A percentile compares a stretch with the other conserved stretches of the same genome.
Conservation (phyloP, 1,140 invertebrate species). For the Eufriesea mexicana region DNA sequence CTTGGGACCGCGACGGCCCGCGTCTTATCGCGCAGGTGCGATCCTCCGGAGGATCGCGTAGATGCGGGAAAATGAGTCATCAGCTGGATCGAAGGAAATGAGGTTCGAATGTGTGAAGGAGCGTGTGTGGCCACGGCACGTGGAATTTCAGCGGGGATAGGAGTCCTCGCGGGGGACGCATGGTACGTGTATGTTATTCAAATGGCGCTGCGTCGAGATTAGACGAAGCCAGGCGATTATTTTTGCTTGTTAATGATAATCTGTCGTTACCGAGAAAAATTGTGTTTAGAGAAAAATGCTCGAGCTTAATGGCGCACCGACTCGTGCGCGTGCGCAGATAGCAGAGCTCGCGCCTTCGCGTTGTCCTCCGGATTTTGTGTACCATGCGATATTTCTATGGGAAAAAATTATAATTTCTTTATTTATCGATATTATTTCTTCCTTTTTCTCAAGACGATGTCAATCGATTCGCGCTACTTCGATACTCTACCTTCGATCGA, state of each 20-base stretch:
- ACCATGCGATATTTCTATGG: no score
- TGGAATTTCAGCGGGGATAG: constrained; percentile 20
- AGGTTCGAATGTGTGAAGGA: constrained; percentile 3
- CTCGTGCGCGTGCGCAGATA: background rate
- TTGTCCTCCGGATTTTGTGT: no score
- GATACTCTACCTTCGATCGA: no score
- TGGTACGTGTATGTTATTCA: constrained; percentile 22
- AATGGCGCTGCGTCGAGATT: constrained; percentile 24
- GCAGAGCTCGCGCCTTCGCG: background rate
- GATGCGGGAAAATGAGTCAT: constrained; percentile 43
- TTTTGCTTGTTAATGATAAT: constrained; percentile 15
- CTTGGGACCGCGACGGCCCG: background rate
- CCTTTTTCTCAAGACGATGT: no score
- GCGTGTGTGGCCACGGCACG: background rate
- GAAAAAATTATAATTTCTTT: no score
- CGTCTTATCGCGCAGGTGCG: constrained; percentile 18
- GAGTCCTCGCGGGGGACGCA: background rate
- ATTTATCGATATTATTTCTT: no score
- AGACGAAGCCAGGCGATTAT: constrained; percentile 24
- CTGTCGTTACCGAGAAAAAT: background rate
- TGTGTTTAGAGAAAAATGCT: background rate
- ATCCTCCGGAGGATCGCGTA: background rate
- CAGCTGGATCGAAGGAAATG: constrained; percentile 29
- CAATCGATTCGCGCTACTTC: no score
- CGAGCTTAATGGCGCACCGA: background rate